Base-by-base conservation (phyloP, 2,888 invertebrate species). In the Philonicus albiceps region DNA sequence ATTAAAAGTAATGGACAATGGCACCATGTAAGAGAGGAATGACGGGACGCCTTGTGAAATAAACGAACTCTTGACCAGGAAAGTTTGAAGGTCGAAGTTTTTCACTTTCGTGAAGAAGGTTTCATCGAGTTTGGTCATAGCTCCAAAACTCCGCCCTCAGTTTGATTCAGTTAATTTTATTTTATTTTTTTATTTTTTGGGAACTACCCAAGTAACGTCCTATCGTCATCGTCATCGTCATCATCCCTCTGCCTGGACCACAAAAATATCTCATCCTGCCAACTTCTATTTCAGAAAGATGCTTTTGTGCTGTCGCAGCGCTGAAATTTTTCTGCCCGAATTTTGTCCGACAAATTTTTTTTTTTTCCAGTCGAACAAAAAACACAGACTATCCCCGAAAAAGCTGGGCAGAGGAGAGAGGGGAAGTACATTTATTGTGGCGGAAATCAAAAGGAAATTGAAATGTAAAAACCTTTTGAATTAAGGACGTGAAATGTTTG, bases 371-470 rank as follows among this genome's bases (percentile, higher is more conserved):
- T 34, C 74, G 74, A 64, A 74, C 74, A 74, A 40, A 72, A 43
- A 64, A 37, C 72, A 83, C n/a, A 76, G 76, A 80, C 43, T 53
- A 27, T 16, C 84, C 49, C n/a, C n/a, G n/a, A n/a, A 22, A 43
- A 22, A 0, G 13, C 7, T 19, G 64, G 11, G 22, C 3, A n/a
- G n/a, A n/a, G 64, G 19, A 27, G 31, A 37, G 37, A 16, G 43
- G 73, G n/a, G n/a, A n/a, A 72, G 84, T 27, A 73, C 84, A 84
- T 73, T 84, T 84, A 73, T 22, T 73, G 84, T 30, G 73, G 73
- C 84, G 84, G 84, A 84, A 84, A 84, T 84, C 84, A 84, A 84
- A 84, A 73, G 84, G 84, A 84, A 84, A 84, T 84, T 73, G 84
- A 84, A 84, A 84, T 84, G 84, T 84, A 84, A 84, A 84, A 84